Conservation (phyloP, 2,797 vertebrate genomes). For the Tenualosa thibaudeaui region DNA sequence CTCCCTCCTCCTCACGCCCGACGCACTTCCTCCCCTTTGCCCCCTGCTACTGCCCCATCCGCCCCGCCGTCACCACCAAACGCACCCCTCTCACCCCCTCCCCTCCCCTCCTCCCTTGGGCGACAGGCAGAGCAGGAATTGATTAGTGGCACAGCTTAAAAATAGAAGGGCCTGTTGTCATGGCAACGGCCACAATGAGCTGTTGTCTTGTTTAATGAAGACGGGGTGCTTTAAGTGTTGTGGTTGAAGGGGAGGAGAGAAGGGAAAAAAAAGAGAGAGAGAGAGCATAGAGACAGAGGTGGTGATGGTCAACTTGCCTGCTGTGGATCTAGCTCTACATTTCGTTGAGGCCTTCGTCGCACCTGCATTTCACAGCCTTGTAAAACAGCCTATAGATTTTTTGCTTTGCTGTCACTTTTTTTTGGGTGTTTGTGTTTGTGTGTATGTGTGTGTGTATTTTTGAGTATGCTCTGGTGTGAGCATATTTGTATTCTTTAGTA, state of each 20-base stretch:
- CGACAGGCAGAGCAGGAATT: slow-evolving; percentile 81
- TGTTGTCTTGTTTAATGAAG: slow-evolving; percentile 82
- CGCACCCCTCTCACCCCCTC: slow-evolving; percentile 47
- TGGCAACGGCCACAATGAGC: slow-evolving; percentile 80
- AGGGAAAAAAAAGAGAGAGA: not conserved
- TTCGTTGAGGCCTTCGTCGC: not conserved
- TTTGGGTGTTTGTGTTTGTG: not conserved
- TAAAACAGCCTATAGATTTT: not conserved
- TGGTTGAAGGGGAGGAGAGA: slow-evolving; percentile 37
- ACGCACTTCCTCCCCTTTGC: slow-evolving; percentile 61
- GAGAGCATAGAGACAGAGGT: not conserved
- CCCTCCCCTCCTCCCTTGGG: slow-evolving; percentile 63
- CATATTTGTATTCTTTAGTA: slow-evolving; percentile 27
- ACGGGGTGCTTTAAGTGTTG: slow-evolving; percentile 64
- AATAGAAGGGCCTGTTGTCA: slow-evolving; percentile 81
- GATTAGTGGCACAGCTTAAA: slow-evolving; percentile 82
- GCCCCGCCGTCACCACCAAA: slow-evolving; percentile 30
- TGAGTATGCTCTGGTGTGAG: slow-evolving; percentile 47
- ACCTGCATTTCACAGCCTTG: not conserved
- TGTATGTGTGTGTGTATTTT: slow-evolving; percentile 20
- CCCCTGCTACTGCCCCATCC: slow-evolving; percentile 45
- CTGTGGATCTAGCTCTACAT: not conserved
- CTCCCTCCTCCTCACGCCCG: not conserved
- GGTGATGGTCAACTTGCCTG: slow-evolving; percentile 8
- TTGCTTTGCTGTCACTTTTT: slow-evolving; percentile 28